A percentile compares a stretch with the other conserved stretches of the same genome.
Conservation (phyloP, 2,113 vertebrate species). For the Corydoras sp. region DNA sequence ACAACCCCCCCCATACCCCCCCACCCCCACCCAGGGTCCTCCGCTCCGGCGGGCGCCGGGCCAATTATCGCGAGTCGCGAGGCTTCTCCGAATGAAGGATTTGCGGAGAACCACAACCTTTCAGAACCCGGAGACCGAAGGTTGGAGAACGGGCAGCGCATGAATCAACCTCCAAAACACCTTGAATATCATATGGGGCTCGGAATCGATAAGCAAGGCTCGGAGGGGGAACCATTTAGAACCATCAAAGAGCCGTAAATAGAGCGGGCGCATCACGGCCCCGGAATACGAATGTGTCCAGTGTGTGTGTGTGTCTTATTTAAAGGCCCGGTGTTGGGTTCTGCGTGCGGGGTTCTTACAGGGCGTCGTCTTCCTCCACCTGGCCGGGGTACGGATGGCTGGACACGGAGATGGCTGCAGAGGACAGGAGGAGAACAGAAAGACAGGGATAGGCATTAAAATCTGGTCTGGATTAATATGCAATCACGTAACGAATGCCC, state of each 20-base stretch:
- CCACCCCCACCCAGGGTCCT: too few relatives aligned
- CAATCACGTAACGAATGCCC: constrained; percentile 28
- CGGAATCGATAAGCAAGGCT: constrained; percentile 58
- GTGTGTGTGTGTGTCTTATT: constrained; percentile 18
- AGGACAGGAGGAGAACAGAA: constrained; percentile 37
- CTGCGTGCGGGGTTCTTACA: constrained; percentile 72
- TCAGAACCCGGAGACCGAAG: not conserved
- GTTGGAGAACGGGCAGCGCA: constrained; percentile 45
- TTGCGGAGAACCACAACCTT: not conserved
- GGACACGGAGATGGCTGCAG: constrained; percentile 82
- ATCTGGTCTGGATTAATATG: constrained; percentile 1
- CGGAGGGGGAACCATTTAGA: constrained; percentile 54
- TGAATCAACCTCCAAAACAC: constrained; percentile 57
- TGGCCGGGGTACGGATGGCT: constrained; percentile 88
- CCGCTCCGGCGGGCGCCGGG: too few relatives aligned
- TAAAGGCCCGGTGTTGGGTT: not conserved
- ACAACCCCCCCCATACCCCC: too few relatives aligned
- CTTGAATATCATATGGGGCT: constrained; percentile 56
- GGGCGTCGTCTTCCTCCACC: constrained; percentile 76
- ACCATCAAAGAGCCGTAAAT: constrained; percentile 65
- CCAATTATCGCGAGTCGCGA: too few relatives aligned
- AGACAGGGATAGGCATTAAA: constrained; percentile 35
- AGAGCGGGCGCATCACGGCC: constrained; percentile 52
- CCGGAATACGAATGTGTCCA: constrained; percentile 33
- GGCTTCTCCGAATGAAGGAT: not conserved